phyloP scores from a whole-genome alignment of 2,888 invertebrate species.

The Microctonus hyperodae region DNA sequence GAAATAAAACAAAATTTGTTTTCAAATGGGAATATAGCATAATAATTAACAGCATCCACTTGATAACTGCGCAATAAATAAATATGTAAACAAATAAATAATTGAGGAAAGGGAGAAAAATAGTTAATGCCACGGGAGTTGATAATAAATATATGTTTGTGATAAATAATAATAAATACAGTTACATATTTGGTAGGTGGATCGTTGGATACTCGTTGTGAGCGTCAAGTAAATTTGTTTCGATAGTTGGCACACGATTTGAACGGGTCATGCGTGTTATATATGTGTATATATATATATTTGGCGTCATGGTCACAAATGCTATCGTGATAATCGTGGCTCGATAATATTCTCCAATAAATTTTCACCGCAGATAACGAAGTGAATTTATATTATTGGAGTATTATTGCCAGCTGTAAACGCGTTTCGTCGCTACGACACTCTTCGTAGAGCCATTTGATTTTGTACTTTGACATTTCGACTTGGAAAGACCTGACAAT shows the following conservation, averaged over 20 bases:
- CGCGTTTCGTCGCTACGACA: slow-evolving; percentile 46
- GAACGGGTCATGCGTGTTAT: background rate
- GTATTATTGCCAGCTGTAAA: slow-evolving; percentile 45
- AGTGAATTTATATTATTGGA: slow-evolving; percentile 59
- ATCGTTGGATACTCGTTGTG: background rate
- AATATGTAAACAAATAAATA: background rate
- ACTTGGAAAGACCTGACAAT: slow-evolving; percentile 13
- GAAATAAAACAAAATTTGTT: too few relatives aligned
- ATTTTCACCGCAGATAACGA: slow-evolving; percentile 54
- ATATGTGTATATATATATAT: background rate
- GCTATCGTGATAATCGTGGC: slow-evolving; percentile 60
- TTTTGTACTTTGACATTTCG: slow-evolving; percentile 42
- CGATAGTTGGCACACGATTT: background rate
- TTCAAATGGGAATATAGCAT: background rate
- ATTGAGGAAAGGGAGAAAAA: background rate
- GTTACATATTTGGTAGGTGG: background rate
- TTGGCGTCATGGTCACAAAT: slow-evolving; percentile 50
- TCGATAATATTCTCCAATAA: slow-evolving; percentile 62
- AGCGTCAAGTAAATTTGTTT: slow-evolving; percentile 36
- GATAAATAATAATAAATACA: slow-evolving; percentile 53
- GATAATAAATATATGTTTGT: slow-evolving; percentile 53
- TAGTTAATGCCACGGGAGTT: slow-evolving; percentile 13
- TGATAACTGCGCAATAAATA: slow-evolving; percentile 1
- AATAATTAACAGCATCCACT: background rate
- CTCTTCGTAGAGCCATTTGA: slow-evolving; percentile 52